Conservation (phyloP, 2,113 vertebrate species). For the Lophotis ruficrista region DNA sequence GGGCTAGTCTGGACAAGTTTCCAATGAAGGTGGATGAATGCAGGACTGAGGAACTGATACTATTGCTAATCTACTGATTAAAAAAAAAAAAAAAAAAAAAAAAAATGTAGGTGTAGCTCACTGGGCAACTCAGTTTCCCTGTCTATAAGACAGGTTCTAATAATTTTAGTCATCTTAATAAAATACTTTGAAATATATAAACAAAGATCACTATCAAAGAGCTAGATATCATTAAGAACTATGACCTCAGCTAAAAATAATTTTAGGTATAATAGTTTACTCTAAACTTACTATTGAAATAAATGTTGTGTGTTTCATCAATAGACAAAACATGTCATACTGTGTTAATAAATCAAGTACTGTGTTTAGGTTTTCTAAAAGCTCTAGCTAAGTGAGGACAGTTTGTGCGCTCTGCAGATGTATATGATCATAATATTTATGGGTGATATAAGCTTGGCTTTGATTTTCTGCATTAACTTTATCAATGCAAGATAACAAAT, state of each 20-base stretch:
- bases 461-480: conserved; percentile 71
- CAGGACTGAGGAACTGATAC: neutral
- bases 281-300: conserved; percentile 14
- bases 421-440: conserved; percentile 69
- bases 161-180: neutral
- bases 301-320: conserved; percentile 16
- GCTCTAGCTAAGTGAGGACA: conserved; percentile 46
- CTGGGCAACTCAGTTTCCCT: neutral
- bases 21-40: neutral
- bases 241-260: conserved; percentile 40
- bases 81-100: neutral
- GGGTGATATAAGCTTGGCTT: conserved; percentile 59
- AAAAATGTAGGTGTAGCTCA: neutral
- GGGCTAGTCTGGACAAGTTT: neutral
- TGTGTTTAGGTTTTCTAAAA: conserved; percentile 66
- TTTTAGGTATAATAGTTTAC: neutral
- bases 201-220: neutral
- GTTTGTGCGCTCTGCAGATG: conserved; percentile 57
- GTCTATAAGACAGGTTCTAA: neutral
- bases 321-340: conserved; percentile 39
- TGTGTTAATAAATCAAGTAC: conserved; percentile 52
- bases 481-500: conserved; percentile 63
- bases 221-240: neutral
- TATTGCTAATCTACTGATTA: neutral
- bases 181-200: neutral